Evolutionary conservation across 2,113 vertebrate genomes (phyloP).

Genomic region (Indicator maculatus): DNA sequence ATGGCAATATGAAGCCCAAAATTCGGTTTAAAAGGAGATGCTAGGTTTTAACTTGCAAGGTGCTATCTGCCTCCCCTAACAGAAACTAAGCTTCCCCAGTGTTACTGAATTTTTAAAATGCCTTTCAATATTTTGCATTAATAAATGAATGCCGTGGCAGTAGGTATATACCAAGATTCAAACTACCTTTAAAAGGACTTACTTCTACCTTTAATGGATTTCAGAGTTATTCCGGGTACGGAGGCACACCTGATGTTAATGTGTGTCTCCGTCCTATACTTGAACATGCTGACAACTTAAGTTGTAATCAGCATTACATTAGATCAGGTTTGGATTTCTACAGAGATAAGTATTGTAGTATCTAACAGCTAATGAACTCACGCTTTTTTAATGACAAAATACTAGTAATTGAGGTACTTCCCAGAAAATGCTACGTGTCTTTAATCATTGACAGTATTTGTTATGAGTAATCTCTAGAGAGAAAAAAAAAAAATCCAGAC

Average conservation of each 20-base stretch:
- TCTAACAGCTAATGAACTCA: background rate
- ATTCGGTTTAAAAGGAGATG: background rate
- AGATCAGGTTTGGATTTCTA: background rate
- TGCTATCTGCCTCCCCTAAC: background rate
- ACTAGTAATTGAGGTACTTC: background rate
- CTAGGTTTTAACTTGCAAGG: background rate
- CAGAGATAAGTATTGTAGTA: background rate
- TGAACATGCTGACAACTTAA: background rate
- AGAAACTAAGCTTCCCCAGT: background rate
- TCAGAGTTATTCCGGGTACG: background rate
- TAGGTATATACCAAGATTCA: background rate
- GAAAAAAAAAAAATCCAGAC: background rate
- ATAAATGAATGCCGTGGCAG: background rate
- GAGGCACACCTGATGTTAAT: background rate
- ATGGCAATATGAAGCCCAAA: background rate
- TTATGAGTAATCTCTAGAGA: background rate
- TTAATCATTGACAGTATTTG: background rate
- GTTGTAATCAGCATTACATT: background rate
- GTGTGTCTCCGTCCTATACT: background rate
- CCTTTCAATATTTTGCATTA: background rate
- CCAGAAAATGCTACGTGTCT: background rate
- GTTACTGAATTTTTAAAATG: background rate
- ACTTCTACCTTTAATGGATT: background rate
- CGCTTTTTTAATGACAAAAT: background rate
- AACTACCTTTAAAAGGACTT: background rate